Conservation (phyloP, 64 coral and sea anemone genomes). For the Pocillopora damicornis region DNA sequence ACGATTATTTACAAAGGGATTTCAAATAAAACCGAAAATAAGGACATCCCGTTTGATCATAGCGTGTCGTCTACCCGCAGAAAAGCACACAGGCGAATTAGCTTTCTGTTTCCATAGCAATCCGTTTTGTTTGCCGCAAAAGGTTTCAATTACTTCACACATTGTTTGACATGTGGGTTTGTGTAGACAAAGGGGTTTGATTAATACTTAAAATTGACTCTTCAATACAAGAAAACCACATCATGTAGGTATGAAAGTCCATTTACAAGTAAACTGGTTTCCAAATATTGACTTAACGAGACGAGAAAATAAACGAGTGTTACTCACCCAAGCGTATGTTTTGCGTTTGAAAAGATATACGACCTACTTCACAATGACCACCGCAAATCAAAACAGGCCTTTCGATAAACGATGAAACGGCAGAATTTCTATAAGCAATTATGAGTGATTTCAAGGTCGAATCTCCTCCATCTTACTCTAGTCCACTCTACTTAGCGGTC, state of each 20-base stretch:
- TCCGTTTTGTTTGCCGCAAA: conserved; percentile 7
- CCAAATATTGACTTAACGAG: conserved; percentile 12
- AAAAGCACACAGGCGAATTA: background rate
- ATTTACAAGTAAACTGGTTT: background rate
- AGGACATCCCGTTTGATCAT: background rate
- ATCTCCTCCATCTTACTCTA: no score
- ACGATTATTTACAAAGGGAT: conserved; percentile 11
- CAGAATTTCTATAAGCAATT: background rate
- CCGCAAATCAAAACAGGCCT: background rate
- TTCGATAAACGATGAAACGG: background rate
- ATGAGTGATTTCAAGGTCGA: no score
- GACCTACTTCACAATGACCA: background rate
- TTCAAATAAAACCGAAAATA: background rate
- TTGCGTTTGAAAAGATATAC: conserved; percentile 1
- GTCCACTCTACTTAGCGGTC: no score
- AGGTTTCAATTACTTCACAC: background rate
- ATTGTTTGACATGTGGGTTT: background rate
- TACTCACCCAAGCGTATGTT: background rate
- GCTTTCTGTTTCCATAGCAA: conserved; percentile 39
- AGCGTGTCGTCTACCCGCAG: background rate
- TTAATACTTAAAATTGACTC: background rate
- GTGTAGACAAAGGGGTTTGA: background rate
- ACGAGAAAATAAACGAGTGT: no score
- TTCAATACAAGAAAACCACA: background rate
- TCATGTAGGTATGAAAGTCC: background rate